Percentiles rank a stretch among this genome's conserved stretches.
Evolutionary conservation across 2,797 vertebrate genomes (phyloP).

Genomic region (Sebastes alutus): DNA sequence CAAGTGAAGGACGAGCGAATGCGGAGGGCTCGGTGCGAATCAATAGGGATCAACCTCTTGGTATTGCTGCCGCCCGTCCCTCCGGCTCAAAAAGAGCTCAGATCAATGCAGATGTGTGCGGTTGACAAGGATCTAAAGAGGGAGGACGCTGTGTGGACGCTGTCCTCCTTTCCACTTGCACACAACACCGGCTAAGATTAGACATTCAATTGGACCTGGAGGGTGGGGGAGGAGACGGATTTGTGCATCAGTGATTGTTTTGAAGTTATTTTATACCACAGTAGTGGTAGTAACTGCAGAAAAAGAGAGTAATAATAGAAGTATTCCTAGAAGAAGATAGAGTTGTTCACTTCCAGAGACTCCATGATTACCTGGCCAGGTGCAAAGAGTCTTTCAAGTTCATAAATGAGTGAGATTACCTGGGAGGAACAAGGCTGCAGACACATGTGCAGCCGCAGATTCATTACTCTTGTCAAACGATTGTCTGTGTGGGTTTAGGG

Average conservation of each 20-base stretch:
- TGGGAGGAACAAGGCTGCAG: background rate
- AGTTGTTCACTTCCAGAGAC: background rate
- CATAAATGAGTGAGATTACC: slow-evolving; percentile 19
- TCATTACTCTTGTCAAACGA: slow-evolving; percentile 10
- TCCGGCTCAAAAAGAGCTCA: slow-evolving; percentile 22
- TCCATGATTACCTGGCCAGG: background rate
- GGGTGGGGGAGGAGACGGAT: slow-evolving; percentile 19
- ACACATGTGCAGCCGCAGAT: background rate
- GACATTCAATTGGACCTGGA: slow-evolving; percentile 52
- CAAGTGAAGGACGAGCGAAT: slow-evolving; percentile 59
- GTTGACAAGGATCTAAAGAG: slow-evolving; percentile 61
- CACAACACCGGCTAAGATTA: slow-evolving; percentile 65
- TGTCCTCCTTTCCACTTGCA: slow-evolving; percentile 63
- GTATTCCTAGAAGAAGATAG: background rate
- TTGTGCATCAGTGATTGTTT: slow-evolving; percentile 27
- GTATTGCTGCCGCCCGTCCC: slow-evolving; percentile 52
- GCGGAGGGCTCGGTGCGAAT: slow-evolving; percentile 37
- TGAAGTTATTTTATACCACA: background rate
- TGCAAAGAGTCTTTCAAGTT: background rate
- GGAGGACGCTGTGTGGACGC: slow-evolving; percentile 39
- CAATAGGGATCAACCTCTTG: slow-evolving; percentile 70
- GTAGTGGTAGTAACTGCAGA: background rate
- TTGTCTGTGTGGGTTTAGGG: background rate
- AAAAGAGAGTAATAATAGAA: background rate
- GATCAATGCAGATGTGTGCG: slow-evolving; percentile 72